A percentile compares a stretch with the other conserved stretches of the same genome.
phyloP scores from a whole-genome alignment of 2,888 invertebrate species.

The Leptogaster cylindrica region DNA sequence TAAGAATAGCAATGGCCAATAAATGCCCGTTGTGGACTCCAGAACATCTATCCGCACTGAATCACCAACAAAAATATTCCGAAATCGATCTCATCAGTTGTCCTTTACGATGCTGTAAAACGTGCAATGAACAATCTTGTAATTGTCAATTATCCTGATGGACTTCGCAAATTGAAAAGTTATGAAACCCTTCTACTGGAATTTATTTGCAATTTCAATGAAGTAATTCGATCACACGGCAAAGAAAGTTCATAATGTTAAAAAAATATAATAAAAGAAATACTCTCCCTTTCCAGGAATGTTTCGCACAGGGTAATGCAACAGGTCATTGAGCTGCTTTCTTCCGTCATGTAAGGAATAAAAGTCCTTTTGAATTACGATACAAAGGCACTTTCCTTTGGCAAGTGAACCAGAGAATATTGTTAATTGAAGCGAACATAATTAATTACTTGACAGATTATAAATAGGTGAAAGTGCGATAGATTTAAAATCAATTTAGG shows the following conservation, averaged over 20 bases:
- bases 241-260: not conserved
- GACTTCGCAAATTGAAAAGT: not conserved
- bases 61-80: not conserved
- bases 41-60: too few relatives aligned
- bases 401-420: constrained; percentile 28
- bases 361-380: not conserved
- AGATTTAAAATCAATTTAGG: too few relatives aligned
- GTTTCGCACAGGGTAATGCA: not conserved
- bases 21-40: too few relatives aligned
- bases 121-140: not conserved
- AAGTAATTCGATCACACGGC: too few relatives aligned
- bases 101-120: not conserved
- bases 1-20: too few relatives aligned
- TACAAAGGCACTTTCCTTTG: constrained; percentile 20
- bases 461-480: constrained; percentile 36
- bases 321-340: constrained; percentile 24
- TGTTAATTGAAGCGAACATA: constrained; percentile 26
- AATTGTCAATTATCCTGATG: not conserved
- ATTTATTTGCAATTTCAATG: too few relatives aligned
- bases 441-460: constrained; percentile 32
- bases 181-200: too few relatives aligned
- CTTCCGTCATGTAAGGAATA: constrained; percentile 1
- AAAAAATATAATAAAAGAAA: not conserved
- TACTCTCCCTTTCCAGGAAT: not conserved
- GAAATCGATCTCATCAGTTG: not conserved